Conservation (phyloP, 2,888 invertebrate genomes). For the Lypha dubia region DNA sequence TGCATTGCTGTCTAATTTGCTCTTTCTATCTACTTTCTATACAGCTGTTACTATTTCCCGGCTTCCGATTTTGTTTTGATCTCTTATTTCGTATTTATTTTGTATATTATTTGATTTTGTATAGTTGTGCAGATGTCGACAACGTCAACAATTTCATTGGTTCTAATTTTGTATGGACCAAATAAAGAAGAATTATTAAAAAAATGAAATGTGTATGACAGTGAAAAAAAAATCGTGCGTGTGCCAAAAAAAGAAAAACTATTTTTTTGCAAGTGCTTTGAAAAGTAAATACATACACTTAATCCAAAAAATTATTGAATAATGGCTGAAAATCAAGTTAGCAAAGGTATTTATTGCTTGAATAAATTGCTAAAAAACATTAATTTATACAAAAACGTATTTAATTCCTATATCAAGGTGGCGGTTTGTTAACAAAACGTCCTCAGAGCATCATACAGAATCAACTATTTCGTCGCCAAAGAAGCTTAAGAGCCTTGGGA, state of each 20-base stretch:
- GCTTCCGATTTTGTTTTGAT: constrained; percentile 51
- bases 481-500: constrained; percentile 78
- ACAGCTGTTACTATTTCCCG: constrained; percentile 20
- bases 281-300: constrained; percentile 7
- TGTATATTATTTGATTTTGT: not conserved
- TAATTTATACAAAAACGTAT: not conserved
- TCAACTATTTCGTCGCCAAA: constrained; percentile 81
- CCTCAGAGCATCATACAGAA: constrained; percentile 81
- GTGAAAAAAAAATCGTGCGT: constrained; percentile 34
- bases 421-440: constrained; percentile 73
- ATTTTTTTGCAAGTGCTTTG: constrained; percentile 21
- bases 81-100: constrained; percentile 29
- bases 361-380: not conserved
- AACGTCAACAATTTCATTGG: constrained; percentile 55
- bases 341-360: constrained; percentile 31
- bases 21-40: not conserved
- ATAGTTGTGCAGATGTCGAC: constrained; percentile 27
- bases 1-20: constrained; percentile 9
- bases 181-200: constrained; percentile 50
- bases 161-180: constrained; percentile 52
- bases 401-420: constrained; percentile 16
- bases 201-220: constrained; percentile 12
- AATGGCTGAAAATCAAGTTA: constrained; percentile 50
- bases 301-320: constrained; percentile 31
- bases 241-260: constrained; percentile 12